Evolutionary conservation across 2,113 vertebrate species (phyloP).

Genomic region (Oenanthe melanoleuca): DNA sequence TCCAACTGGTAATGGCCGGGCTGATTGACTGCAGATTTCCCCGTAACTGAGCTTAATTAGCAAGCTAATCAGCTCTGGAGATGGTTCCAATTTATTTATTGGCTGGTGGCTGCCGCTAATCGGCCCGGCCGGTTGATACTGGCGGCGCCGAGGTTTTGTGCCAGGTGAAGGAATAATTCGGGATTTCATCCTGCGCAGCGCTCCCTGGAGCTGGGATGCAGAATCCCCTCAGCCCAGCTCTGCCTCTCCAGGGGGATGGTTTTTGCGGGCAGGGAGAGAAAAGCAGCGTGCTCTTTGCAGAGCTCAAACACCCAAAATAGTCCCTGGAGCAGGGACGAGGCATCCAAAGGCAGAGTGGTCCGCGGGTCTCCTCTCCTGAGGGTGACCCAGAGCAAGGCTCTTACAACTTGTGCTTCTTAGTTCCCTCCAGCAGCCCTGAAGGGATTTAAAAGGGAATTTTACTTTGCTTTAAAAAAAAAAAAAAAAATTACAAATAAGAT

Average conservation of each 20-base stretch:
- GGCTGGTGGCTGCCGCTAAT: constrained; percentile 53
- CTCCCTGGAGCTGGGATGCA: background rate
- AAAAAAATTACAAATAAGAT: no score
- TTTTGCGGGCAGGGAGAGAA: background rate
- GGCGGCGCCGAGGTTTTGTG: background rate
- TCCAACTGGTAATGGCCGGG: constrained; percentile 9
- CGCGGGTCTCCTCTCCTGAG: background rate
- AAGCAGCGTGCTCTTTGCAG: background rate
- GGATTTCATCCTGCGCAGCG: background rate
- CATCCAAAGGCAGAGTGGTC: background rate
- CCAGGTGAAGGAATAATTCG: constrained; percentile 1
- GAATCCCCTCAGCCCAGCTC: background rate
- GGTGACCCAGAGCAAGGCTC: background rate
- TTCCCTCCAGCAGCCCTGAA: background rate
- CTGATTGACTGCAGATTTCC: constrained; percentile 66
- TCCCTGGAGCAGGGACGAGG: background rate
- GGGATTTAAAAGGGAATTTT: background rate
- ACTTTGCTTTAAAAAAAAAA: background rate
- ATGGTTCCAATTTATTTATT: constrained; percentile 66
- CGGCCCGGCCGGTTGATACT: constrained; percentile 13
- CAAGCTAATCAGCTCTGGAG: constrained; percentile 65
- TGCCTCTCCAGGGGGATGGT: accelerated
- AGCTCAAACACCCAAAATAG: background rate
- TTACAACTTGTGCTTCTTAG: background rate
- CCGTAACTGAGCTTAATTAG: constrained; percentile 67